Percentiles rank a stretch among this genome's conserved stretches.
Conservation (phyloP, 53 echinoderm and acorn worm species). For the Actinopyga echinites region DNA sequence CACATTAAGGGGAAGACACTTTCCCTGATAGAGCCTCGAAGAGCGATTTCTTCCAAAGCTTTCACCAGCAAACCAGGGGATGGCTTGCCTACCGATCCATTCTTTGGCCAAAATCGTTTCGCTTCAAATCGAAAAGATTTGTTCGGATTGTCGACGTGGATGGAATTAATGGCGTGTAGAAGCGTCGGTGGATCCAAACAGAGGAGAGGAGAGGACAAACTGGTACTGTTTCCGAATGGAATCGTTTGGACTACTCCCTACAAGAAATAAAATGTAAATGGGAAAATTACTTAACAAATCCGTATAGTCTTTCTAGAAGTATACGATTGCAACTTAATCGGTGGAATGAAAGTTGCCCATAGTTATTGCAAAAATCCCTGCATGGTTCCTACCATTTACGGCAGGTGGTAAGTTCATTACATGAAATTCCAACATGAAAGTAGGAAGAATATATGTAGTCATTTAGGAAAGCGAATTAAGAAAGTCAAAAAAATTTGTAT, state of each 20-base stretch:
- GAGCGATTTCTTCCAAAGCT: constrained; percentile 86
- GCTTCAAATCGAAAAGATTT: constrained; percentile 85
- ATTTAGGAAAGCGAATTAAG: no score
- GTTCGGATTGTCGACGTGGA: constrained; percentile 80
- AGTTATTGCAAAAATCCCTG: no score
- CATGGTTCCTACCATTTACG: no score
- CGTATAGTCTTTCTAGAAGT: no score
- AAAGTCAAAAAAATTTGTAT: no score
- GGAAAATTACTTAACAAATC: no score
- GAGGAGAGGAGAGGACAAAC: background rate
- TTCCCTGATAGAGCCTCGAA: constrained; percentile 76
- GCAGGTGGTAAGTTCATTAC: no score
- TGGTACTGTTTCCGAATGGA: background rate
- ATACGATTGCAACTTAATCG: no score
- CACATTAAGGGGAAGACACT: constrained; percentile 85
- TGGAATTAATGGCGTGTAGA: constrained; percentile 58
- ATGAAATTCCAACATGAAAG: no score
- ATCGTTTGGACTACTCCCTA: constrained; percentile 21
- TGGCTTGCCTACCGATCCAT: constrained; percentile 59
- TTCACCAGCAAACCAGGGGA: constrained; percentile 77
- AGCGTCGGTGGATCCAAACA: constrained; percentile 75
- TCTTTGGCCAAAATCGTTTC: constrained; percentile 93
- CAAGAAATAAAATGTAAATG: background rate
- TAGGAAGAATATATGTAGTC: no score
- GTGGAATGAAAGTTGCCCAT: no score